Evolutionary conservation across 92 coral and sea anemone species (phyloP), one percentile per base, ranked within the genome.

Genomic region (Palythoa caribaeorum): DNA sequence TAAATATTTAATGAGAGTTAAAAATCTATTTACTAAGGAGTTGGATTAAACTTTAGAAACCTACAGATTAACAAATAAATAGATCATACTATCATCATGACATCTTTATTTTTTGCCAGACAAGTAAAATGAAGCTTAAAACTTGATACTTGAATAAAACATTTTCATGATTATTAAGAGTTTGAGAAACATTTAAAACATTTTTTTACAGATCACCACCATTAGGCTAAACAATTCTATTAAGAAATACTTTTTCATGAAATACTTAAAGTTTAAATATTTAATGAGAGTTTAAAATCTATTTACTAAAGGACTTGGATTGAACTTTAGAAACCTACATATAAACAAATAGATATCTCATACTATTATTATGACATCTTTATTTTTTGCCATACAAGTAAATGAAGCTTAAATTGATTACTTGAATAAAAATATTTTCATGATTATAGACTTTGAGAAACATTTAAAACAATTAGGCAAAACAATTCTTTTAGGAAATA

Each of bases 361-460:
- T 69, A 40, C 47, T 40, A 40, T 40, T 40, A 40, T 40, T 40
- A 40, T 40, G 47, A 40, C 47, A 69, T 35, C 15, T 69, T 36
- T 69, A 69, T 69, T 69, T 69, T 69, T 69, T 69, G 73, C 73
- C 40, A 69, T 36, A 69, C 73, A 69, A 35, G 73, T 69, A 69
- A 69, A 69, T 69, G 73, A 69, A 69, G 28, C 73, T 69, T 69
- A 20, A 66, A 69, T 69, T 69, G 73, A 69, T 19, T 69, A 35
- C 44, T 69, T 69, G 36, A 69, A 36, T 36, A 66, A 69, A 69
- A 69, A 69, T 69, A 69, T 28, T 69, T 69, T 69, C 73, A 69
- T 69, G 73, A 55, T 55, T 55, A 55, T 55, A 40, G 47, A 40
- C 2, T 62, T 62, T 62, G 69, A 62, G 69, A 28, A 69, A 69